A percentile compares a stretch with the other conserved stretches of the same genome.
Conservation (phyloP, 2,888 invertebrate genomes). For the Halictus quadricinctus region DNA sequence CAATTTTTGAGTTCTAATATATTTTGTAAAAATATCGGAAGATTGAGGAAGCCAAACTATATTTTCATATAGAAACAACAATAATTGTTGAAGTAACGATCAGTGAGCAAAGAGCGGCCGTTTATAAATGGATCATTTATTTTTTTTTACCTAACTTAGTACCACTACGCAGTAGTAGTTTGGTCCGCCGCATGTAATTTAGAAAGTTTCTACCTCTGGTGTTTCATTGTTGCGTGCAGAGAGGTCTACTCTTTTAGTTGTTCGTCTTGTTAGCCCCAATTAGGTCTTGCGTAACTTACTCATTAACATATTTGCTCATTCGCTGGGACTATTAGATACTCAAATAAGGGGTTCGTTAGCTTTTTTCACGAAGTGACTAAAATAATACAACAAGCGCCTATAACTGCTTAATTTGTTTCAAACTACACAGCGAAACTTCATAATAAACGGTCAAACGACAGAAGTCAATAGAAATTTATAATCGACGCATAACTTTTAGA, state of each 20-base stretch:
- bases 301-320: neutral
- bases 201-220: neutral
- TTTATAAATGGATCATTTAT: neutral
- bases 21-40: neutral
- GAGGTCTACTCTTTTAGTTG: neutral
- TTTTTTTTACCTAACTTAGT: neutral
- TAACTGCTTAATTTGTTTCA: neutral
- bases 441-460: neutral
- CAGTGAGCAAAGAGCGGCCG: neutral
- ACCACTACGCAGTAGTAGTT: neutral
- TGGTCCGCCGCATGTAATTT: neutral
- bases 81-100: neutral
- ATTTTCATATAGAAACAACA: neutral
- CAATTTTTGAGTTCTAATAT: neutral
- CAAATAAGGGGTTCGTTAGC: neutral
- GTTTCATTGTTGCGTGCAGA: neutral
- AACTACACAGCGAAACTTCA: neutral
- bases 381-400: neutral
- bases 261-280: neutral
- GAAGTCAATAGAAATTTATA: neutral
- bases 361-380: neutral
- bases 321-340: neutral
- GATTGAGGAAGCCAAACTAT: neutral
- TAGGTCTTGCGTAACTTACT: neutral
- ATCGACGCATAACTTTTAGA: neutral